Percentiles rank a stretch among this genome's conserved stretches.
These are phyloP conservation scores for Meteorus cinctellus DNA, from an alignment of 2,888 invertebrate genomes.

Conservation along the genomic window DNA sequence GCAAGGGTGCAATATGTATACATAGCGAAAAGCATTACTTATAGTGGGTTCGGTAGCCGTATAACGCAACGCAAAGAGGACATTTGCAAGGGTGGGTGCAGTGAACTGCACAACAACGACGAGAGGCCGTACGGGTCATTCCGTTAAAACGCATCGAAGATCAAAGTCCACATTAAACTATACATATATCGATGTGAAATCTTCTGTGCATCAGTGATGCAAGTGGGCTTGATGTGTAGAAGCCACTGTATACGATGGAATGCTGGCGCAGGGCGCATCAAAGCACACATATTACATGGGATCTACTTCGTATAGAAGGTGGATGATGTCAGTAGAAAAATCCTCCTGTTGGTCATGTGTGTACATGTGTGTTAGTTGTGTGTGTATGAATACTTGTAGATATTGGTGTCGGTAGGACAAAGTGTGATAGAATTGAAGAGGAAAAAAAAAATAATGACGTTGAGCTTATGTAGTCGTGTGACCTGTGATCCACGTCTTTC, in stretches of 20 bases:
- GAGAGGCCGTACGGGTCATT: slow-evolving; percentile 12
- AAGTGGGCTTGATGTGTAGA: neutral
- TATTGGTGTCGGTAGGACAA: neutral
- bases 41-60: neutral
- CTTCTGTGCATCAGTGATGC: neutral
- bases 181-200: slow-evolving; percentile 22
- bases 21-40: too few relatives aligned
- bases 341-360: neutral
- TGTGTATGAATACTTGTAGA: neutral
- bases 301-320: neutral
- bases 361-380: neutral
- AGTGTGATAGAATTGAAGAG: slow-evolving; percentile 2
- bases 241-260: slow-evolving; percentile 19
- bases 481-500: slow-evolving; percentile 28
- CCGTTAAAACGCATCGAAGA: slow-evolving; percentile 15
- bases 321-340: neutral
- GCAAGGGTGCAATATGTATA: too few relatives aligned
- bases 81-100: neutral
- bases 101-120: slow-evolving; percentile 6
- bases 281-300: slow-evolving; percentile 14
- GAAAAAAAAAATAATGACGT: neutral
- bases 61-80: neutral
- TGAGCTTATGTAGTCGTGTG: neutral
- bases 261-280: slow-evolving; percentile 21
- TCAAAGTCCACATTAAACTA: slow-evolving; percentile 28